Percentiles rank a stretch among this genome's conserved stretches.
phyloP scores from a whole-genome alignment of 1,140 invertebrate genomes.

The Contarinia nasturtii region DNA sequence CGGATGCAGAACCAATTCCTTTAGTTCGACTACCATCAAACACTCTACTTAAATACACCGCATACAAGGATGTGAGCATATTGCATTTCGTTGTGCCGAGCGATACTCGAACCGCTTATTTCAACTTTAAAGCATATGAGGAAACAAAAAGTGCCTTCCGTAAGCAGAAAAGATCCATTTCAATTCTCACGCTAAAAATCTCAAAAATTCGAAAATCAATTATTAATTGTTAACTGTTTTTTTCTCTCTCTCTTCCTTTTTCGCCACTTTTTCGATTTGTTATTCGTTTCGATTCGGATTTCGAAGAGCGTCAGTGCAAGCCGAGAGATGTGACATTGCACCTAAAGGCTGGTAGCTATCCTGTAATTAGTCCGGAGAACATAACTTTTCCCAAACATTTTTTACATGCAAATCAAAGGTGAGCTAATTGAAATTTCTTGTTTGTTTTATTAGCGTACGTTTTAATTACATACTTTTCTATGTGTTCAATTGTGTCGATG shows the following conservation, averaged over 20 bases:
- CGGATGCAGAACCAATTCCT: constrained; percentile 11
- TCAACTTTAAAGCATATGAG: constrained; percentile 21
- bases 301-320: constrained; percentile 30
- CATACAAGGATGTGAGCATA: constrained; percentile 23
- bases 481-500: too few relatives aligned
- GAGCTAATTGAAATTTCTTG: constrained; percentile 7
- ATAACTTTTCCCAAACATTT: constrained; percentile 45
- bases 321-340: constrained; percentile 37
- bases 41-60: constrained; percentile 18
- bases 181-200: neutral
- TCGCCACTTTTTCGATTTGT: neutral
- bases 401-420: constrained; percentile 26
- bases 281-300: neutral
- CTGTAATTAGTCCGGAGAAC: constrained; percentile 55
- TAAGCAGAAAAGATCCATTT: constrained; percentile 10
- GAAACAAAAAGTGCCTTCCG: constrained; percentile 21
- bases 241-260: neutral
- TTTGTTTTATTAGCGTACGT: neutral
- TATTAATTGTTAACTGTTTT: neutral
- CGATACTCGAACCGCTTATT: constrained; percentile 14
- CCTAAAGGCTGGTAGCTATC: constrained; percentile 53
- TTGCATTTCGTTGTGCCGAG: constrained; percentile 18
- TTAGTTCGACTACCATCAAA: constrained; percentile 21
- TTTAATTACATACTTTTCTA: too few relatives aligned
- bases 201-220: neutral